phyloP scores from a whole-genome alignment of 2,113 vertebrate species.

The Tamias sibiricus region DNA sequence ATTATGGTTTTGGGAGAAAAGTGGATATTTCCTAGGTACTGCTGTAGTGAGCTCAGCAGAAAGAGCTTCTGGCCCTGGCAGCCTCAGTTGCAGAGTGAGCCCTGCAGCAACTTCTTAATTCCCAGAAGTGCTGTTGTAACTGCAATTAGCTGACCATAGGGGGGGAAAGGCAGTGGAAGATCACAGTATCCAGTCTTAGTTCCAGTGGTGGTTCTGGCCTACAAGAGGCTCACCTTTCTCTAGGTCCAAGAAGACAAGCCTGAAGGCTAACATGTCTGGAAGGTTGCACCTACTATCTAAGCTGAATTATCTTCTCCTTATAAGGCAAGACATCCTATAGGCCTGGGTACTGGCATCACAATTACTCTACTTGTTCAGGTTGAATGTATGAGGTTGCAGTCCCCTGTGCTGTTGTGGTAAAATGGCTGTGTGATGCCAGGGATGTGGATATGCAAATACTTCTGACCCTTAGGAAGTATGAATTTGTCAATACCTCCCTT shows the following conservation, averaged over 20 bases:
- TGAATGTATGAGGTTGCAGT: not conserved
- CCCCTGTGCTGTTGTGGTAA: not conserved
- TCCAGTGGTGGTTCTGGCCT: not conserved
- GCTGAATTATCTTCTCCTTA: not conserved
- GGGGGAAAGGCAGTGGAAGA: not conserved
- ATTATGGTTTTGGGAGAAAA: not conserved
- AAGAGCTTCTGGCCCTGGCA: not conserved
- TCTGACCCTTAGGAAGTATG: too few species aligned
- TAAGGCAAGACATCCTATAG: not conserved
- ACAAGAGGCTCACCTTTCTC: not conserved
- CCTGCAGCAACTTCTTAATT: not conserved
- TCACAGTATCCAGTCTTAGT: too few species aligned
- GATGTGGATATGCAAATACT: not conserved
- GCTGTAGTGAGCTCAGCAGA: not conserved
- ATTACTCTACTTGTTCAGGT: too few species aligned
- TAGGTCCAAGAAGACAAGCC: not conserved
- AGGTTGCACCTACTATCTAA: not conserved
- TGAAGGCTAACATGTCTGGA: not conserved
- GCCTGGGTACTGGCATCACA: not conserved
- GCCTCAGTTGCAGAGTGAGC: not conserved
- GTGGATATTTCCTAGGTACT: not conserved
- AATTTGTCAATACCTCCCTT: not conserved
- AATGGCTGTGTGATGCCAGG: not conserved
- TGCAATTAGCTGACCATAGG: not conserved
- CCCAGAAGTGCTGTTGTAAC: not conserved